Percentiles rank a stretch among this genome's conserved stretches.
Conservation (phyloP, 1,140 invertebrate species). For the Ceratosolen solmsi region DNA sequence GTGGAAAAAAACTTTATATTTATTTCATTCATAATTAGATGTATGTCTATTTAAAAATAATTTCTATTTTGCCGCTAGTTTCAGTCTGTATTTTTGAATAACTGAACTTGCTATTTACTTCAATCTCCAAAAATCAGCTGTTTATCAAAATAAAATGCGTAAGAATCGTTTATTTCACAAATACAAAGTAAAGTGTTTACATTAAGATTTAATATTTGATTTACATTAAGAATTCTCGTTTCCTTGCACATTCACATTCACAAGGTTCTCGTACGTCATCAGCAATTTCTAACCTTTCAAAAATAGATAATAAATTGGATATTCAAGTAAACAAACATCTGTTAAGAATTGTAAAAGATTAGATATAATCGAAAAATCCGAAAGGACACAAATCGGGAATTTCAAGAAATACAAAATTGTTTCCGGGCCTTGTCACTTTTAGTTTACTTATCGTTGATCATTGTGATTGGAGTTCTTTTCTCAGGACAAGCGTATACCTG, state of each 20-base stretch:
- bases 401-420: neutral
- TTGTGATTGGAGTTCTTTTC: neutral
- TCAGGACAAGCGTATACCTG: neutral
- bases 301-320: constrained; percentile 1
- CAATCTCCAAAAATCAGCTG: constrained; percentile 12
- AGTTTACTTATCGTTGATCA: neutral
- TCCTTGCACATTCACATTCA: neutral
- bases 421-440: neutral
- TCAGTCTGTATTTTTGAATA: neutral
- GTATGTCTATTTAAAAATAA: neutral
- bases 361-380: neutral
- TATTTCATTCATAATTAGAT: too few species aligned
- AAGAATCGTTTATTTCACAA: constrained; percentile 7
- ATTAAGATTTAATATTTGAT: neutral
- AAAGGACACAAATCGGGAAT: neutral
- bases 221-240: neutral
- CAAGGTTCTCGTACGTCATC: neutral
- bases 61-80: neutral
- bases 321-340: constrained; percentile 15
- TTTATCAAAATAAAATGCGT: constrained; percentile 13
- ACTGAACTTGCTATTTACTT: constrained; percentile 6
- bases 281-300: constrained; percentile 8
- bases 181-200: constrained; percentile 8
- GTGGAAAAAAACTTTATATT: too few species aligned
- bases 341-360: neutral